Base-by-base conservation (phyloP, 1,140 invertebrate species). In the Eumeta japonica region DNA sequence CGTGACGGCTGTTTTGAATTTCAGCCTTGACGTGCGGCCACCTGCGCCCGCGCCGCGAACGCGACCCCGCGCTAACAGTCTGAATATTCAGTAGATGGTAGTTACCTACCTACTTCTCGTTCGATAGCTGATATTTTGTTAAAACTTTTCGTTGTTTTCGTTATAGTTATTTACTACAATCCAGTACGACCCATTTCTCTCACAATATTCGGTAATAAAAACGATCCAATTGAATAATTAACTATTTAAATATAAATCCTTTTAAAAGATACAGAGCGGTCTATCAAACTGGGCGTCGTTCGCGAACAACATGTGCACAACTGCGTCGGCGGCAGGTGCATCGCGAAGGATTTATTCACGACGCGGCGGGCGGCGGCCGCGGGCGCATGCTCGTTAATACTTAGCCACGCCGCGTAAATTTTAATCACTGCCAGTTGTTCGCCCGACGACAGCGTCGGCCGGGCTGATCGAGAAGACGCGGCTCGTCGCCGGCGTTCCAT, bases 51-150 rank as follows among this genome's bases (percentile, higher is more conserved):
- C 66, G 66, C 70, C 70, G 66, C 62, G 57, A 62, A 65, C 68
- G 65, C 66, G 66, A 62, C 63, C 66, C 50, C 70, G 64, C 60
- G 70, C 66, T 67, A 48, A 67, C 61, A 64, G 71, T 73, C 64
- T 73, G 62, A 73, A 73, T 73, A 73, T 71, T 71, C 64, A 73
- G 68, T 60, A n/a, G n/a, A n/a, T n/a, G n/a, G n/a, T n/a, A n/a
- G n/a, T n/a, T n/a, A n/a, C n/a, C n/a, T n/a, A 59, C 54, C 53
- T 58, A 62, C 67, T 68, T 66, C 62, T 65, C 45, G 52, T 58
- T 45, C 36, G 52, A 61, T 61, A 54, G 58, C 70, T 62, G 65
- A 52, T n/a, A 24, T 24, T 24, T n/a, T n/a, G n/a, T n/a, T n/a
- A n/a, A n/a, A n/a, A n/a, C n/a, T n/a, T n/a, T n/a, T n/a, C n/a